Evolutionary conservation across 2,888 invertebrate species (phyloP).

Genomic region (Campoplex capitator): DNA sequence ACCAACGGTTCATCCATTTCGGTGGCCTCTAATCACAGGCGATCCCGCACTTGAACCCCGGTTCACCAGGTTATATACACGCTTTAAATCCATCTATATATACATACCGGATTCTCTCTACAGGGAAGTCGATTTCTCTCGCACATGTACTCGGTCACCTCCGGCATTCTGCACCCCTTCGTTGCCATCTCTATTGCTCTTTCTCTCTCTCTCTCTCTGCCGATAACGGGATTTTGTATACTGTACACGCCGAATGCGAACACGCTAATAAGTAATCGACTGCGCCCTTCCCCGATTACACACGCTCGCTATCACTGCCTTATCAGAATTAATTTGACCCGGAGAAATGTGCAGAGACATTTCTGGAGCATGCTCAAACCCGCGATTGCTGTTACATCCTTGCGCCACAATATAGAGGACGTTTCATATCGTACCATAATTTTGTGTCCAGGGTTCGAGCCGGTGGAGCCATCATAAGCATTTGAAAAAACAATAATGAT

Average conservation of each 20-base stretch:
- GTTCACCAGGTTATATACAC: constrained; percentile 55
- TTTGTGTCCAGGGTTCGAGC: background rate
- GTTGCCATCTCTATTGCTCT: constrained; percentile 20
- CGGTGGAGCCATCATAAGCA: background rate
- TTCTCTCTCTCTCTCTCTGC: constrained; percentile 54
- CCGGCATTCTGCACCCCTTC: background rate
- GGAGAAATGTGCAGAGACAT: constrained; percentile 18
- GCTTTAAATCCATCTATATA: constrained; percentile 45
- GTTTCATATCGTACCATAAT: background rate
- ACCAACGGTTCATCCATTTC: constrained; percentile 78
- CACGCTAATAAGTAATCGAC: constrained; percentile 72
- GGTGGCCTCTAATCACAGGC: constrained; percentile 79
- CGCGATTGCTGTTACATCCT: background rate
- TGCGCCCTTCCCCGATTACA: constrained; percentile 53
- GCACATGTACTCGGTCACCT: constrained; percentile 11
- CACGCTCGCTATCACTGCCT: constrained; percentile 22
- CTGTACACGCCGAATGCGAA: constrained; percentile 40
- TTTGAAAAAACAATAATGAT: too few species aligned
- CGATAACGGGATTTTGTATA: constrained; percentile 68
- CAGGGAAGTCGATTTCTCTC: constrained; percentile 3
- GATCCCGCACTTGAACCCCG: constrained; percentile 65
- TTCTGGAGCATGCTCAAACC: constrained; percentile 8
- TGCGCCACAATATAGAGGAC: background rate
- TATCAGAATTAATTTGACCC: constrained; percentile 52
- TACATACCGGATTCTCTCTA: constrained; percentile 29